Evolutionary conservation across 2,113 vertebrate genomes (phyloP).

Genomic region (Calidris pugnax): DNA sequence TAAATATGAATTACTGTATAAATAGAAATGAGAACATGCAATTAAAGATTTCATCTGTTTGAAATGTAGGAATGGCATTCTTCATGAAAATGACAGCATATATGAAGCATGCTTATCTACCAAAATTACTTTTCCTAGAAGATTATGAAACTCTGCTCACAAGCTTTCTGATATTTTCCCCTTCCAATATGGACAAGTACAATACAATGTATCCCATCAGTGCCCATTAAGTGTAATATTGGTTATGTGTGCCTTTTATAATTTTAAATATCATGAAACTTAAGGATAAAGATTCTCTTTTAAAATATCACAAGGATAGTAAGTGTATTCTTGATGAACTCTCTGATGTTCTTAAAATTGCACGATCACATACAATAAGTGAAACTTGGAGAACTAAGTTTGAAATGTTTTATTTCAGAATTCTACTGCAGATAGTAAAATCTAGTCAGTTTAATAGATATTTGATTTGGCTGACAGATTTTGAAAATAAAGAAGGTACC

Average conservation of each 20-base stretch:
- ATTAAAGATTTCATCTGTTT: neutral
- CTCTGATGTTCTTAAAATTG: neutral
- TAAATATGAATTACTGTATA: neutral
- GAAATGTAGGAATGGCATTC: neutral
- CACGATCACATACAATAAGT: neutral
- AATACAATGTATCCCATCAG: neutral
- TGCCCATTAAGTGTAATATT: neutral
- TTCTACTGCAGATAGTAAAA: neutral
- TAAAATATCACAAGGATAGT: neutral
- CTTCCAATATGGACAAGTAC: neutral
- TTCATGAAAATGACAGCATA: neutral
- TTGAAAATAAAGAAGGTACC: neutral
- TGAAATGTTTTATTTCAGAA: neutral
- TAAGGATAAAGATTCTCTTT: neutral
- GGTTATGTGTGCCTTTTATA: neutral
- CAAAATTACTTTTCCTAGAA: neutral
- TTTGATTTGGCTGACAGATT: neutral
- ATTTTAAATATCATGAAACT: neutral
- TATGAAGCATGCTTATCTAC: neutral
- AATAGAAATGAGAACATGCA: neutral
- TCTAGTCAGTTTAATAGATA: neutral
- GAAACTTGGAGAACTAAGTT: neutral
- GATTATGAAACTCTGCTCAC: neutral
- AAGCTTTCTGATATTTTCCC: neutral
- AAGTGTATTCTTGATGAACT: neutral